phyloP scores from a whole-genome alignment of 2,888 invertebrate genomes.

The Leptinotarsa juncta region DNA sequence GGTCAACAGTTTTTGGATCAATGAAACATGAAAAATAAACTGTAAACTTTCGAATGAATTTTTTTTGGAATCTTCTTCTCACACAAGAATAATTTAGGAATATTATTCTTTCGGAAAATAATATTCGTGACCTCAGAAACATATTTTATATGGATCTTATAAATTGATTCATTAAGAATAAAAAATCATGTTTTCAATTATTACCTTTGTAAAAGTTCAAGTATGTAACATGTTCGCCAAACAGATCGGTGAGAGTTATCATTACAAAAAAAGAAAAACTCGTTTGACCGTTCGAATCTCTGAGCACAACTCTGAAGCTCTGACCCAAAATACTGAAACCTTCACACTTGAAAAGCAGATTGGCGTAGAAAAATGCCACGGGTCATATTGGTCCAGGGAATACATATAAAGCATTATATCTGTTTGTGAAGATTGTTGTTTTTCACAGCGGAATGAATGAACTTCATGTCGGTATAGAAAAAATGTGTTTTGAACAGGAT shows the following conservation, averaged over 20 bases:
- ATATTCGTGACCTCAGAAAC: too few species aligned
- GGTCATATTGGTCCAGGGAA: constrained; percentile 2
- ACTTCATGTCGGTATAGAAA: neutral
- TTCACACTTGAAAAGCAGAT: constrained; percentile 1
- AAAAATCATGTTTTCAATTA: too few species aligned
- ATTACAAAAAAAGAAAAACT: neutral
- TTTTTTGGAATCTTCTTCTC: too few species aligned
- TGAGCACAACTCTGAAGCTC: neutral
- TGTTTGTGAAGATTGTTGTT: constrained; percentile 5
- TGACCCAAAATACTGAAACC: neutral
- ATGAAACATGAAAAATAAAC: too few species aligned
- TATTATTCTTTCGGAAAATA: too few species aligned
- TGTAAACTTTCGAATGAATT: too few species aligned
- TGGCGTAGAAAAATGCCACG: neutral
- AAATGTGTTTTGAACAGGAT: neutral
- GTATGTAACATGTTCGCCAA: neutral
- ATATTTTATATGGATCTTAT: too few species aligned
- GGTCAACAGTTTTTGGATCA: too few species aligned
- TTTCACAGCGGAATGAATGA: neutral
- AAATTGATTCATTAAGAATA: too few species aligned
- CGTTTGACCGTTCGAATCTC: neutral
- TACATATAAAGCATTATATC: constrained; percentile 7
- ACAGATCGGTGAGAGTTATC: neutral
- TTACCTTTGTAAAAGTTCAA: too few species aligned
- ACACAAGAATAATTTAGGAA: too few species aligned